These are phyloP conservation scores for Arremon aurantiirostris DNA, from an alignment of 2,797 vertebrate genomes.

Conservation along the genomic window DNA sequence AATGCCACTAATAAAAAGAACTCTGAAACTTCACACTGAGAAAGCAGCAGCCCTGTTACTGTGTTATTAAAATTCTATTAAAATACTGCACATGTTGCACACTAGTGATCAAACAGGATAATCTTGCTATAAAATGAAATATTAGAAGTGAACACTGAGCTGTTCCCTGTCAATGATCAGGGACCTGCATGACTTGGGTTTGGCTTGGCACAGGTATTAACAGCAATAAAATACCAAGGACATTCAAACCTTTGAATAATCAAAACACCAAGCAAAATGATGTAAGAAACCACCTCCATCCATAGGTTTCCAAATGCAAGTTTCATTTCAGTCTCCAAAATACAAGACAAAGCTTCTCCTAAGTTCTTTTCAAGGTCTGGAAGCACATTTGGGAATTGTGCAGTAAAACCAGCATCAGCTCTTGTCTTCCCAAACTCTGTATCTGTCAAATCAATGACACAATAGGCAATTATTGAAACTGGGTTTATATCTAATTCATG, in stretches of 20 bases:
- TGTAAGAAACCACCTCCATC: slow-evolving; percentile 80
- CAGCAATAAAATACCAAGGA: background rate
- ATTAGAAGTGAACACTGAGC: background rate
- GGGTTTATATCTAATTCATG: background rate
- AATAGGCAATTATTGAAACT: background rate
- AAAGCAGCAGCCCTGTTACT: background rate
- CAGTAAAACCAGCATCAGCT: background rate
- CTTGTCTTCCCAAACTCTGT: background rate
- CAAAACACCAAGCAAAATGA: background rate
- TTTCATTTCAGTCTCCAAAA: slow-evolving; percentile 92
- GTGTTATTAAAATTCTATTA: background rate
- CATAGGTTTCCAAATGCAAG: slow-evolving; percentile 84
- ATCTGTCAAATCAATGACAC: slow-evolving; percentile 51
- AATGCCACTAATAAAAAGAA: background rate
- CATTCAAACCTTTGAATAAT: background rate
- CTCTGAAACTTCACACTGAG: background rate
- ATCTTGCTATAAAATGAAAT: background rate
- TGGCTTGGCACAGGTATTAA: background rate
- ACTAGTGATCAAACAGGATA: background rate
- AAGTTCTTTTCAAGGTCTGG: slow-evolving; percentile 82
- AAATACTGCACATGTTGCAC: background rate
- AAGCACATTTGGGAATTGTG: slow-evolving; percentile 68
- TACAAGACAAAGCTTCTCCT: slow-evolving; percentile 81
- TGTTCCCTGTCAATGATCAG: background rate
- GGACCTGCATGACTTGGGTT: background rate